A percentile compares a stretch with the other conserved stretches of the same genome.
Evolutionary conservation across 2,888 invertebrate genomes (phyloP).

Genomic region (Aradus depressus): DNA sequence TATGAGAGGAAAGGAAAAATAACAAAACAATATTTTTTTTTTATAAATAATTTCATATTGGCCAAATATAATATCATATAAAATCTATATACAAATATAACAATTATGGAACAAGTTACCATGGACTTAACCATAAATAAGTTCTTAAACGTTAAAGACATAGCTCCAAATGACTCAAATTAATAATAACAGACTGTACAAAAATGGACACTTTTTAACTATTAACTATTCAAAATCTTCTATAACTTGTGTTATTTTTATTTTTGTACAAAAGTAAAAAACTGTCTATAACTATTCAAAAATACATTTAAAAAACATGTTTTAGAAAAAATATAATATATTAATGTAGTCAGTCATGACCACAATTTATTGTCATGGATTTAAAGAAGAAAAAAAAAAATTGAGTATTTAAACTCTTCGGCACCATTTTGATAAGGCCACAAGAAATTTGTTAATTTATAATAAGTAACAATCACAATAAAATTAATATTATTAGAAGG

Average conservation of each 20-base stretch:
- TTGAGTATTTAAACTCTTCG: too few relatives aligned
- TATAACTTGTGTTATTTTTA: conserved; percentile 14
- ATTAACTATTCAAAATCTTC: conserved; percentile 13
- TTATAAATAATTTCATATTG: conserved; percentile 26
- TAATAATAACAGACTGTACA: conserved; percentile 15
- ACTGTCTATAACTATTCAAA: conserved; percentile 12
- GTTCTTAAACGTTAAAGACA: conserved; percentile 21
- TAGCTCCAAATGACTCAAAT: conserved; percentile 22
- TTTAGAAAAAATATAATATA: too few relatives aligned
- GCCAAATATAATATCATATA: conserved; percentile 28
- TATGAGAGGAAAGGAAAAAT: background rate
- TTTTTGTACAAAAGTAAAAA: conserved; percentile 10
- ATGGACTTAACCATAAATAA: conserved; percentile 24
- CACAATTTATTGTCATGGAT: conserved; percentile 12
- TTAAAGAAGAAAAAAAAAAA: conserved; percentile 8
- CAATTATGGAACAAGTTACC: conserved; percentile 27
- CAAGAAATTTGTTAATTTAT: conserved; percentile 1
- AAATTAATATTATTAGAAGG: conserved; percentile 12
- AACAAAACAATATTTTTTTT: conserved; percentile 1
- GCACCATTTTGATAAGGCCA: conserved; percentile 16
- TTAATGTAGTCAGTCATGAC: conserved; percentile 7
- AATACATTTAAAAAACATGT: too few relatives aligned
- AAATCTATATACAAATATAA: conserved; percentile 28
- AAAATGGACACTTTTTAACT: conserved; percentile 12
- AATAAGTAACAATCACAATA: conserved; percentile 12